Evolutionary conservation across 2,797 vertebrate species (phyloP).

Genomic region (Dryobates pubescens): DNA sequence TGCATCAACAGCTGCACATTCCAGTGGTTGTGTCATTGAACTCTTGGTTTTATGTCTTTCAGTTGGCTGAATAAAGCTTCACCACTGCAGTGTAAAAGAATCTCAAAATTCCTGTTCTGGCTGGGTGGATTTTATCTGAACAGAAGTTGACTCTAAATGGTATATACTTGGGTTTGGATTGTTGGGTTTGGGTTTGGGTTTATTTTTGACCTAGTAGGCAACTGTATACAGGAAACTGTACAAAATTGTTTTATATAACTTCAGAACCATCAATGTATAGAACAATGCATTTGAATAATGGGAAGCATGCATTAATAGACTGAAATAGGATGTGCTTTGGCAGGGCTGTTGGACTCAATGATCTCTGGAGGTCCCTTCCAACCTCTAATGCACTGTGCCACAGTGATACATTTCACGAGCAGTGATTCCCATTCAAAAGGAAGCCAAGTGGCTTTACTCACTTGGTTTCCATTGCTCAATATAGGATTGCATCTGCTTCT

Average conservation of each 20-base stretch:
- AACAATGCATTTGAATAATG: background rate
- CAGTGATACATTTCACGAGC: background rate
- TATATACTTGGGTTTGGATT: fast-evolving
- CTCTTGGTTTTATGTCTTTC: background rate
- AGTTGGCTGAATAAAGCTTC: fast-evolving
- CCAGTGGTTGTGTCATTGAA: background rate
- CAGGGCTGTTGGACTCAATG: too few relatives aligned
- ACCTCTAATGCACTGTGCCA: too few relatives aligned
- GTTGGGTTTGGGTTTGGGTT: background rate
- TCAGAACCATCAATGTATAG: background rate
- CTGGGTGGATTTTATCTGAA: background rate
- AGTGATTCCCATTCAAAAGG: background rate
- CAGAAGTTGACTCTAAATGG: background rate
- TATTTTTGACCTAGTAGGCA: background rate
- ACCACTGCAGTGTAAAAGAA: background rate
- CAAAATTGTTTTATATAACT: background rate
- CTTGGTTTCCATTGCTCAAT: background rate
- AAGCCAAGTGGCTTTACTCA: background rate
- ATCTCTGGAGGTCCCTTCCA: too few relatives aligned
- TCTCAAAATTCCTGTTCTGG: background rate
- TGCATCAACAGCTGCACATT: background rate
- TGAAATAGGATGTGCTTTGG: background rate
- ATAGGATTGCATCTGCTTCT: background rate
- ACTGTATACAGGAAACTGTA: background rate
- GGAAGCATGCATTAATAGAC: background rate